phyloP scores from a whole-genome alignment of 2,797 vertebrate species.

The Sternarchorhynchus goeldii region DNA sequence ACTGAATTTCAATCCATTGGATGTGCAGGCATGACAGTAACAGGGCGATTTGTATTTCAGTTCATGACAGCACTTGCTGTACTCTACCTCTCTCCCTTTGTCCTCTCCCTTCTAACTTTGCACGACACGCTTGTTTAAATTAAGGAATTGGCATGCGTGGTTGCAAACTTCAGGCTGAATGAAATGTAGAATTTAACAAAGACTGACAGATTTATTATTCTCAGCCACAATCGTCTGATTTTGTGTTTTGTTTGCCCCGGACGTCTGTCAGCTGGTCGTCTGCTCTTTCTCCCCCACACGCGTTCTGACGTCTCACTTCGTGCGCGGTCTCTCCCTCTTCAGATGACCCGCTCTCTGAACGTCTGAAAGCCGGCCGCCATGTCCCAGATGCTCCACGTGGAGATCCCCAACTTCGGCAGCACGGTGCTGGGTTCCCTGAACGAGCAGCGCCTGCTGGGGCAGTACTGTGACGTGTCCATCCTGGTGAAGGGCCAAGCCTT shows the following conservation, averaged over 20 bases:
- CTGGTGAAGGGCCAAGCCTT: conserved; percentile 97
- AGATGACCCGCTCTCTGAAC: conserved; percentile 71
- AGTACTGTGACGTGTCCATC: conserved; percentile 98
- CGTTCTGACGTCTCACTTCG: conserved; percentile 2
- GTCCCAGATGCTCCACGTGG: conserved; percentile 98
- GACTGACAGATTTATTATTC: too few relatives aligned
- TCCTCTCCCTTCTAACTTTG: conserved; percentile 45
- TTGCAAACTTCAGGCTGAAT: too few relatives aligned
- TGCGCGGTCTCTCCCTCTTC: neutral
- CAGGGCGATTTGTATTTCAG: neutral
- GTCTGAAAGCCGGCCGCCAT: conserved; percentile 77
- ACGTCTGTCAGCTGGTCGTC: conserved; percentile 31
- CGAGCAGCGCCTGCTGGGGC: conserved; percentile 94
- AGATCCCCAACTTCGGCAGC: conserved; percentile 99
- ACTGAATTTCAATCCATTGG: conserved; percentile 23
- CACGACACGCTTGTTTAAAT: too few relatives aligned
- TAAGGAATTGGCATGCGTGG: too few relatives aligned
- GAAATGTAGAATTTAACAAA: too few relatives aligned
- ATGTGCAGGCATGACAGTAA: neutral
- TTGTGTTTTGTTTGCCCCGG: too few relatives aligned
- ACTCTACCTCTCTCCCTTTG: conserved; percentile 63
- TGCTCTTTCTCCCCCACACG: conserved; percentile 41
- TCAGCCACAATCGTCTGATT: too few relatives aligned
- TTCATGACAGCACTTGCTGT: neutral
- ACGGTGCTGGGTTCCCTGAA: conserved; percentile 96